Base-by-base conservation (phyloP, 2,797 vertebrate species). In the Hemitrygon akajei region DNA sequence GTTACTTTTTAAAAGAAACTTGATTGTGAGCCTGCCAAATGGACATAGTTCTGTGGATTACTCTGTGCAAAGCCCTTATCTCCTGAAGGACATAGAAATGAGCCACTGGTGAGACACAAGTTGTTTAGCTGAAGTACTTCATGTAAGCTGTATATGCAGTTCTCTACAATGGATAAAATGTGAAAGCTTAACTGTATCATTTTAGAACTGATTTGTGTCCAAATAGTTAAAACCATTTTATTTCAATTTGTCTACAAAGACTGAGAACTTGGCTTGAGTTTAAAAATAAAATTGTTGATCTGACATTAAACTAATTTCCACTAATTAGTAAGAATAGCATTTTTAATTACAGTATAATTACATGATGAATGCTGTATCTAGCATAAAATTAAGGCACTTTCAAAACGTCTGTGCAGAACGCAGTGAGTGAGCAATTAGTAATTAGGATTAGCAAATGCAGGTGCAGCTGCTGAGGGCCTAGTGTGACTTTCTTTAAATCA, bases 341-440 rank as follows among this genome's bases (percentile, higher is more conserved):
- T 89, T 73, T 93, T 93, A 93, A 93, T 93, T 93, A 76, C 71
- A 93, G 69, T 93, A 76, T 93, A 93, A 93, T 93, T 93, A 71
- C n/a, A 37, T 69, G 86, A 69, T 89, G 86, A 89, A 89, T 69
- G 34, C 63, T 76, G 37, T 93, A 56, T 93, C 71, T 75, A 58
- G 69, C 71, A 89, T 89, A 89, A 89, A 63, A 76, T 75, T 76
- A 73, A 27, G 71, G 37, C 91, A 76, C 91, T 73, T 56, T 84
- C 47, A 92, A 40, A 89, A 92, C 9, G 69, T 30, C 91, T 93
- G 40, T 76, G 40, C 34, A 47, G 76, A 93, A 93, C 93, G 71
- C 73, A 76, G 30, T 93, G 56, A 58, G 91, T 93, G 47, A 75
- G 71, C 71, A 56, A n/a, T 93, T 93, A 75, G 91, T 75, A 93